phyloP scores from a whole-genome alignment of 2,888 invertebrate species.

The Acleris cristana region DNA sequence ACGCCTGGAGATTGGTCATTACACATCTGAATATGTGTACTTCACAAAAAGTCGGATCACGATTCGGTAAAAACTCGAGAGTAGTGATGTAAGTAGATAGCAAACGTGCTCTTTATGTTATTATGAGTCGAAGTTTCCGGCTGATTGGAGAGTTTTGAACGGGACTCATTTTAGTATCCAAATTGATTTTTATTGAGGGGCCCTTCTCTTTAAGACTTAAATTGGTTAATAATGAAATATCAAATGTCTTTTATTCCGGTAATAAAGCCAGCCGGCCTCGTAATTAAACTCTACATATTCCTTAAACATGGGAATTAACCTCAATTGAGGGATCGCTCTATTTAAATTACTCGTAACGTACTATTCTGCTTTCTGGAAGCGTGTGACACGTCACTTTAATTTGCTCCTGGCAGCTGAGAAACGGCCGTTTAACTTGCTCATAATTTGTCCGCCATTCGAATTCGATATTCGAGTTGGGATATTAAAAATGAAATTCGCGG shows the following conservation, averaged over 20 bases:
- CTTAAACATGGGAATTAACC: conserved; percentile 83
- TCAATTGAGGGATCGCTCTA: conserved; percentile 83
- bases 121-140: conserved; percentile 36
- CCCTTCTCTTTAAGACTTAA: conserved; percentile 18
- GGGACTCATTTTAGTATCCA: conserved; percentile 68
- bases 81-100: conserved; percentile 74
- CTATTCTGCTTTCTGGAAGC: conserved; percentile 82
- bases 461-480: conserved; percentile 34
- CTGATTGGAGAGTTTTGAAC: conserved; percentile 37
- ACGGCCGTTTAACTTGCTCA: conserved; percentile 25
- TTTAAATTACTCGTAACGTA: conserved; percentile 79
- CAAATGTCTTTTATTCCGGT: conserved; percentile 32
- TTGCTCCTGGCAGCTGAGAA: conserved; percentile 47
- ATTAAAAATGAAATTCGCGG: conserved; percentile 20
- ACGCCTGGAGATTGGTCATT: conserved; percentile 82
- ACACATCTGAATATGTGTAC: conserved; percentile 82
- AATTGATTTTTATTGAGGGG: conserved; percentile 60
- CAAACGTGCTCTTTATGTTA: conserved; percentile 74
- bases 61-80: conserved; percentile 76
- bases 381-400: conserved; percentile 76
- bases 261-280: conserved; percentile 55
- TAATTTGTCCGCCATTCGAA: conserved; percentile 31
- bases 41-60: conserved; percentile 77
- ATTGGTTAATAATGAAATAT: conserved; percentile 39
- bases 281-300: conserved; percentile 81